Base-by-base conservation (phyloP, 1,140 invertebrate genomes). In the Saxidomus purpurata region DNA sequence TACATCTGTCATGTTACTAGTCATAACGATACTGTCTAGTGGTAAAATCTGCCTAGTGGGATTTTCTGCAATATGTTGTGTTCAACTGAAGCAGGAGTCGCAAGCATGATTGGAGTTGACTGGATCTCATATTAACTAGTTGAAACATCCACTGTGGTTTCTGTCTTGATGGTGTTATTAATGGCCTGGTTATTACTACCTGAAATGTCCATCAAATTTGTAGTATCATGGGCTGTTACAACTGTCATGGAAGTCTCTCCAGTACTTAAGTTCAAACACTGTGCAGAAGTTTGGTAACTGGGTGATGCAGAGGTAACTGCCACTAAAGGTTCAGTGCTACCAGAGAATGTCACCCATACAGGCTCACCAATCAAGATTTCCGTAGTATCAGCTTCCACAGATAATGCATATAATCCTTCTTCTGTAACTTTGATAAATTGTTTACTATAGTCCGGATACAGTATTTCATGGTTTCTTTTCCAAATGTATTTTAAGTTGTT, bases 191-290 rank as follows among this genome's bases (percentile, higher is more conserved):
- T 63, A 63, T 63, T 25, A 63, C 2, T 63, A n/a, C 4, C 1
- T 63, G 59, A 63, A 63, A 63, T 28, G 59, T 63, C 59, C n/a
- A 63, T 63, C 59, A 63, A 3, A 63, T 63, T 63, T 63, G 59
- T 19, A 11, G 52, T 59, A 59, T 59, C 52, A 59, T 11, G 52
- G 8, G 52, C 52, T 59, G 52, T 59, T n/a, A n/a, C n/a, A 59
- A 59, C 52, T 59, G 52, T 19, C 19, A 59, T 11, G 52, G 52
- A 59, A 59, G 3, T 59, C 52, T 59, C 52, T 59, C 52, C 52
- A 59, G 19, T 59, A 11, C 8, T 59, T 6, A 11, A 59, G 43
- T 43, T 43, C 43, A 43, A 43, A 43, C 43, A 43, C 52, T 19
- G 8, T 22, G 52, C 19, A 59, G 52, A 4, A 59, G 52, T n/a